These are phyloP conservation scores for Harlomillsia oculata DNA, from an alignment of 1,140 invertebrate species.

Conservation along the genomic window DNA sequence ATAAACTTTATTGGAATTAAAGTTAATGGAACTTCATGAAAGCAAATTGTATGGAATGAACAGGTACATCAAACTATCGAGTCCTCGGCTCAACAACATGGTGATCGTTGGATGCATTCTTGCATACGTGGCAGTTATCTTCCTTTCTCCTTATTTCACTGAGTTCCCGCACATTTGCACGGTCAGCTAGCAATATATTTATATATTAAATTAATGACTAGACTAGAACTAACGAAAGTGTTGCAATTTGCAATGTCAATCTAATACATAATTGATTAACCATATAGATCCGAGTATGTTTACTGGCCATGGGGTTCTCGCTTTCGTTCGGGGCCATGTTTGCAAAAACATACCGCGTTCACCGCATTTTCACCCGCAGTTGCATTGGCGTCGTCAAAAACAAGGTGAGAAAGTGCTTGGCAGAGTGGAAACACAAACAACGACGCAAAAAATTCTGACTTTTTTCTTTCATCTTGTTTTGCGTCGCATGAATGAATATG, in stretches of 20 bases:
- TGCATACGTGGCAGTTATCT: constrained; percentile 83
- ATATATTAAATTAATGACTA: no score
- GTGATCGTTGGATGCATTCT: constrained; percentile 88
- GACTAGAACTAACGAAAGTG: no score
- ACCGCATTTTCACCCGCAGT: constrained; percentile 68
- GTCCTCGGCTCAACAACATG: constrained; percentile 91
- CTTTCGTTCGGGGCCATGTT: constrained; percentile 82
- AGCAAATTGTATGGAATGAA: no score
- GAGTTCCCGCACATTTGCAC: constrained; percentile 74
- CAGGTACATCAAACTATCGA: constrained; percentile 83
- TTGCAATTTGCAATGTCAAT: no score
- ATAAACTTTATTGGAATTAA: constrained; percentile 6
- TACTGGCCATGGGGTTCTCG: constrained; percentile 77
- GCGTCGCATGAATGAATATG: no score
- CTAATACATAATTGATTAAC: no score
- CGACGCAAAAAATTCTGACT: not conserved
- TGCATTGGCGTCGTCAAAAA: constrained; percentile 55
- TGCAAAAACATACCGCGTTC: constrained; percentile 77
- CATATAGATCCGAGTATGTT: constrained; percentile 73
- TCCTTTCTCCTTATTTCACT: constrained; percentile 54
- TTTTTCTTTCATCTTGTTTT: not conserved
- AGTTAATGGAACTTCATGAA: no score
- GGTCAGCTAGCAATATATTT: no score
- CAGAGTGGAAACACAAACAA: no score
- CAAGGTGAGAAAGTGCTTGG: constrained; percentile 46